Evolutionary conservation across 2,113 vertebrate genomes (phyloP), one percentile per base, ranked within the genome.

Genomic region (Ciconia maguari): DNA sequence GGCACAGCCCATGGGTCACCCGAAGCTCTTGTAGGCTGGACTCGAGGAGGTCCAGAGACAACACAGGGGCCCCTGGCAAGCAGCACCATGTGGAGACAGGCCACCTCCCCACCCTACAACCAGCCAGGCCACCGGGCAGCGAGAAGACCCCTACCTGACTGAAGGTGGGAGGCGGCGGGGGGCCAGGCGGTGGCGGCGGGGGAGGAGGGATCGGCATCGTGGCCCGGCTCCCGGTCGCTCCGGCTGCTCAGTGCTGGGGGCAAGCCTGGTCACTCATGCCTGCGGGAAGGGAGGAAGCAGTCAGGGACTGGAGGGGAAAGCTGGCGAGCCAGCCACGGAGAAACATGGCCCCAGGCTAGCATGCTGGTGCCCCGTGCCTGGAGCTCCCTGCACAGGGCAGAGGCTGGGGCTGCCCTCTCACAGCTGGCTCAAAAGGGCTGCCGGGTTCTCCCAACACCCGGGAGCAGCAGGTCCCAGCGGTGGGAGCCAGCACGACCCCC

Each of bases 151-250:
- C 89, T 96, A 99, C 99, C 99, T 99, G 98, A 88, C 71, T 97
- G 95, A 99, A 99, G 79, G 98, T 98, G 60, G 99, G 99, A 79
- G 99, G 99, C 4, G 99, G 99, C 5, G 99, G 99, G 77, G 99
- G 99, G 74, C 99, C 99, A 7, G 99, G 99, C 9, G 98, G 99
- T 9, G 98, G 99, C 13, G 99, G 99, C 38, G 99, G 99, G 32
- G 98, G 98, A 58, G 99, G 99, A 95, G 99, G 99, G 97, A 99
- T 98, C 29, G 99, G 99, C 99, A 99, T 99, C 96, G 94, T 99
- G 98, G 95, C 96, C 97, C 34, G 46, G 97, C 86, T 96, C 93
- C 94, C 77, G 49, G 95, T 16, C 91, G 86, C 96, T 97, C 90
- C 57, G 26, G 95, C 84, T 83, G 94, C 96, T 95, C 96, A 96